phyloP scores from a whole-genome alignment of 2,888 invertebrate species.

The Busseola fusca region DNA sequence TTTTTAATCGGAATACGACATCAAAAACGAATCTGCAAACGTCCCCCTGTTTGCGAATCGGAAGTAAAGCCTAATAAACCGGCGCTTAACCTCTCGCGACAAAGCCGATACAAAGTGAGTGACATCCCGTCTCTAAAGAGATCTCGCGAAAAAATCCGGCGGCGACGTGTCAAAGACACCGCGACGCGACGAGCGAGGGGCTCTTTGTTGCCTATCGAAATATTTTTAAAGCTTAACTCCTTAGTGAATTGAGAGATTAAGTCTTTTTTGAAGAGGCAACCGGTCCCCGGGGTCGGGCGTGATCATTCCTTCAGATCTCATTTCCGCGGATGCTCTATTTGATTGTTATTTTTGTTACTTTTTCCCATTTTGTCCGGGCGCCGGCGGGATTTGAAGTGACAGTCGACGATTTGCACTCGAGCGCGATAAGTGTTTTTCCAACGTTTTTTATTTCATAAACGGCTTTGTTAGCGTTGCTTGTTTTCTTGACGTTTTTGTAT shows the following conservation, averaged over 20 bases:
- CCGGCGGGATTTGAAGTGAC: constrained; percentile 86
- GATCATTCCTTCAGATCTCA: constrained; percentile 89
- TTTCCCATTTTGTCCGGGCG: constrained; percentile 81
- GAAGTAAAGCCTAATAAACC: constrained; percentile 88
- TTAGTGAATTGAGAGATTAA: constrained; percentile 90
- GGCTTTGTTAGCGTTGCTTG: constrained; percentile 83
- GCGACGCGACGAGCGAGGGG: constrained; percentile 81
- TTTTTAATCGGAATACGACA: constrained; percentile 73
- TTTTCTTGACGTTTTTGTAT: constrained; percentile 68
- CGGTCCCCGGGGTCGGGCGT: constrained; percentile 88
- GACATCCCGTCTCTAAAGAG: constrained; percentile 86
- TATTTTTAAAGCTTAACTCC: constrained; percentile 89
- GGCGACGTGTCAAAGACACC: constrained; percentile 89
- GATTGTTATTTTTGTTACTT: constrained; percentile 89
- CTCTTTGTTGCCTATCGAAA: constrained; percentile 87
- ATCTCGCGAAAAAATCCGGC: constrained; percentile 86
- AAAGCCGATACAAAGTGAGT: constrained; percentile 89
- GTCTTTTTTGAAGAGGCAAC: constrained; percentile 90
- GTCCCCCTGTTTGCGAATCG: constrained; percentile 85
- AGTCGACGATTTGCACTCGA: constrained; percentile 87
- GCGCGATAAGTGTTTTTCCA: constrained; percentile 87
- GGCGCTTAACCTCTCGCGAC: constrained; percentile 87
- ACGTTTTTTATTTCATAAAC: constrained; percentile 83
- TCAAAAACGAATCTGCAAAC: constrained; percentile 76
- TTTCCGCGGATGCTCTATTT: constrained; percentile 88